Percentiles rank a stretch among this genome's conserved stretches.
Conservation (phyloP, 2,113 vertebrate genomes). For the Coracopsis vasa region DNA sequence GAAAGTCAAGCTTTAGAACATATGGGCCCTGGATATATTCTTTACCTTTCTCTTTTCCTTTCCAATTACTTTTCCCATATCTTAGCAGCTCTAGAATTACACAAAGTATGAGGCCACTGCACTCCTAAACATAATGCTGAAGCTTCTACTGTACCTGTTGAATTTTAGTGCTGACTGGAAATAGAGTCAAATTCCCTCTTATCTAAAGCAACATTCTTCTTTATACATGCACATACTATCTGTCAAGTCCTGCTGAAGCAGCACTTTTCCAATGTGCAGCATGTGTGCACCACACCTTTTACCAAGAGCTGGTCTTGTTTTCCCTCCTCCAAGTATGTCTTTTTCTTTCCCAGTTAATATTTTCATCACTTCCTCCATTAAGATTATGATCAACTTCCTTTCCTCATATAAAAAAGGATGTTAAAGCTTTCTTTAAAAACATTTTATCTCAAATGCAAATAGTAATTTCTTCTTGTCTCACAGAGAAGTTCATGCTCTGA, state of each 20-base stretch:
- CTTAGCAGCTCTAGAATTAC: not conserved
- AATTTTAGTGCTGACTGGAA: not conserved
- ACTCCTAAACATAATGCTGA: not conserved
- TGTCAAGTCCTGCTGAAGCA: conserved; percentile 19
- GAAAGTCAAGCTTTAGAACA: not conserved
- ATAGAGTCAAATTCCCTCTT: not conserved
- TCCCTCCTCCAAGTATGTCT: not conserved
- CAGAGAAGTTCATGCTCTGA: not conserved
- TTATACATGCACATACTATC: not conserved
- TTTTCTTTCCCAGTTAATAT: conserved; percentile 9
- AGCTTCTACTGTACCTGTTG: not conserved
- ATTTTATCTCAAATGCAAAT: conserved; percentile 56
- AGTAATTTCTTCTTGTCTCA: conserved; percentile 51
- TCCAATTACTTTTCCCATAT: not conserved
- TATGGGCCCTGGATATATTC: not conserved
- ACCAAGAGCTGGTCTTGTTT: not conserved
- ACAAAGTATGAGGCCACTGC: not conserved
- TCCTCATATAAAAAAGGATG: not conserved
- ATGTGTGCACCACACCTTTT: not conserved
- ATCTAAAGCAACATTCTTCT: not conserved
- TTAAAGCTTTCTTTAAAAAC: conserved; percentile 17
- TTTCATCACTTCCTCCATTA: not conserved
- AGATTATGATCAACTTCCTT: conserved; percentile 46
- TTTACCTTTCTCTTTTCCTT: not conserved
- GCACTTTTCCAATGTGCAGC: not conserved